Evolutionary conservation across 2,797 vertebrate genomes (phyloP).

Genomic region (Nannoperca obscura): DNA sequence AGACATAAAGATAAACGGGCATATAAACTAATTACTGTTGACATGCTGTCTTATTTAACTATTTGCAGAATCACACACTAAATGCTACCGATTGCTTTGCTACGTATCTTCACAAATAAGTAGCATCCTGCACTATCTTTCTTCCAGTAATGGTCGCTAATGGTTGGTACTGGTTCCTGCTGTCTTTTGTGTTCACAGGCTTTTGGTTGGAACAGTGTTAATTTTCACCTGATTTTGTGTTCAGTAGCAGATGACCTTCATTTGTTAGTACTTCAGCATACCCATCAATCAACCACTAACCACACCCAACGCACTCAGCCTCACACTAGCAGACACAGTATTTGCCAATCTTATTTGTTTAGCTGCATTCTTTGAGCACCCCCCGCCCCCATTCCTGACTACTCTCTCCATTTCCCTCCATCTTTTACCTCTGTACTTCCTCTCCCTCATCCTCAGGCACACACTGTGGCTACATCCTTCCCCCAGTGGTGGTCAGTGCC

Average conservation of each 20-base stretch:
- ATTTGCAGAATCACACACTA: not conserved
- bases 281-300: slow-evolving; percentile 13
- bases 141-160: not conserved
- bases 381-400: not conserved
- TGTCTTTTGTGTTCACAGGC: not conserved
- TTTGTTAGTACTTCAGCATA: slow-evolving; percentile 6
- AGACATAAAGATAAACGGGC: not conserved
- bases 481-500: slow-evolving; percentile 83
- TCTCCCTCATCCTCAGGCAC: slow-evolving; percentile 70
- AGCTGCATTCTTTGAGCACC: slow-evolving; percentile 1
- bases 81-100: not conserved
- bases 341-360: slow-evolving; percentile 7
- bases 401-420: slow-evolving; percentile 17
- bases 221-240: not conserved
- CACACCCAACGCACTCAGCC: not conserved
- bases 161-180: not conserved
- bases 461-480: slow-evolving; percentile 83
- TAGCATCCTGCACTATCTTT: not conserved
- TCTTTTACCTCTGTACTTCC: slow-evolving; percentile 7
- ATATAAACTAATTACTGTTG: not conserved
- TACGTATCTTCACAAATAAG: not conserved
- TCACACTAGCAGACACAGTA: slow-evolving; percentile 6
- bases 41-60: not conserved
- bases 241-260: slow-evolving; percentile 14
- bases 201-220: not conserved